phyloP scores from a whole-genome alignment of 2,113 vertebrate species.

The Asarcornis scutulata region DNA sequence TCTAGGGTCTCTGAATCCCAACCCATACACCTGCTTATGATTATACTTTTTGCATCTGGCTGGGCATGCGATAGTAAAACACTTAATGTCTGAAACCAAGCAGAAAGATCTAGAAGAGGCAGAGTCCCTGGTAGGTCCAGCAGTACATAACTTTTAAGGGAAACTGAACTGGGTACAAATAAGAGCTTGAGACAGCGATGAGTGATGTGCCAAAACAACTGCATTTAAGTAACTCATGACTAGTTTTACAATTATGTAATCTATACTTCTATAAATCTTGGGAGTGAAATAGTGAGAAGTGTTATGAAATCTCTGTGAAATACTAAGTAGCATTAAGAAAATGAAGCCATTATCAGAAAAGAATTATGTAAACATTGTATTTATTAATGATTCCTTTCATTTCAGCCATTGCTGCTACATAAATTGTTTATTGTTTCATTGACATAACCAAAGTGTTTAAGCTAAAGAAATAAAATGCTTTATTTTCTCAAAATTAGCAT shows the following conservation, averaged over 20 bases:
- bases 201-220: not conserved
- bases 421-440: not conserved
- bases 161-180: not conserved
- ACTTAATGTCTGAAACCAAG: not conserved
- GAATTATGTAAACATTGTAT: not conserved
- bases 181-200: not conserved
- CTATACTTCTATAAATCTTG: not conserved
- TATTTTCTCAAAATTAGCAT: not conserved
- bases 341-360: not conserved
- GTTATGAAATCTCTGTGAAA: not conserved
- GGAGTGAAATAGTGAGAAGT: not conserved
- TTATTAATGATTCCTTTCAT: constrained; percentile 4
- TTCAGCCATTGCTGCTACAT: not conserved
- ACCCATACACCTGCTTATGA: not conserved
- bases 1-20: not conserved
- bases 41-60: not conserved
- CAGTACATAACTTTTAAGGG: not conserved
- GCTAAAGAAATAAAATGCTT: not conserved
- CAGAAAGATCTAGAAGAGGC: not conserved
- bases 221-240: not conserved
- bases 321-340: not conserved
- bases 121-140: not conserved
- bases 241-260: not conserved
- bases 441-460: not conserved
- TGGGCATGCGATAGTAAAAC: not conserved